Conservation (phyloP, 2,888 invertebrate species). For the Polyploca ridens region DNA sequence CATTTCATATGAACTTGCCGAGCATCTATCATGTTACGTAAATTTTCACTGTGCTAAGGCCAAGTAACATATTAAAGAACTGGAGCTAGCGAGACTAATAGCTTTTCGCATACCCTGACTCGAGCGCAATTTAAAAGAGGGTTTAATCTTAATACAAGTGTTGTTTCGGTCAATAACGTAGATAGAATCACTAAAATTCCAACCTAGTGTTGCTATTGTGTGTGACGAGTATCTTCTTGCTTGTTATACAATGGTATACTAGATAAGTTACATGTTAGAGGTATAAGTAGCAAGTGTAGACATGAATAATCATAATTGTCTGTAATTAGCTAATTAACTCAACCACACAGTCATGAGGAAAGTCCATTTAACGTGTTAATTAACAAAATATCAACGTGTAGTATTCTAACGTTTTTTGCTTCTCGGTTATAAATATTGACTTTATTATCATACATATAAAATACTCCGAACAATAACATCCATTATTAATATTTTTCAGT, state of each 20-base stretch:
- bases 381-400: background rate
- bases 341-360: background rate
- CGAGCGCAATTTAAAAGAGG: constrained; percentile 38
- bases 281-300: constrained; percentile 42
- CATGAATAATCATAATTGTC: constrained; percentile 12
- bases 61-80: constrained; percentile 46
- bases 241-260: constrained; percentile 12
- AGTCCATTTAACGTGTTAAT: background rate
- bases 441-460: background rate
- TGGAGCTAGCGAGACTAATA: constrained; percentile 68
- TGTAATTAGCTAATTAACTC: constrained; percentile 1
- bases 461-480: constrained; percentile 11
- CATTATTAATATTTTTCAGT: constrained; percentile 44
- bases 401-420: background rate
- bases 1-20: constrained; percentile 58
- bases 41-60: constrained; percentile 53
- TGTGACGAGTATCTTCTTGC: constrained; percentile 27
- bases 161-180: constrained; percentile 71
- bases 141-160: constrained; percentile 51
- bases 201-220: constrained; percentile 39
- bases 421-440: background rate
- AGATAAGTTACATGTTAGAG: constrained; percentile 36
- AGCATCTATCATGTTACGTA: constrained; percentile 53
- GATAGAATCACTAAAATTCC: constrained; percentile 60
- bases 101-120: constrained; percentile 35